A percentile compares a stretch with the other conserved stretches of the same genome.
Evolutionary conservation across 2,888 invertebrate genomes (phyloP).

Genomic region (Griposia aprilina): DNA sequence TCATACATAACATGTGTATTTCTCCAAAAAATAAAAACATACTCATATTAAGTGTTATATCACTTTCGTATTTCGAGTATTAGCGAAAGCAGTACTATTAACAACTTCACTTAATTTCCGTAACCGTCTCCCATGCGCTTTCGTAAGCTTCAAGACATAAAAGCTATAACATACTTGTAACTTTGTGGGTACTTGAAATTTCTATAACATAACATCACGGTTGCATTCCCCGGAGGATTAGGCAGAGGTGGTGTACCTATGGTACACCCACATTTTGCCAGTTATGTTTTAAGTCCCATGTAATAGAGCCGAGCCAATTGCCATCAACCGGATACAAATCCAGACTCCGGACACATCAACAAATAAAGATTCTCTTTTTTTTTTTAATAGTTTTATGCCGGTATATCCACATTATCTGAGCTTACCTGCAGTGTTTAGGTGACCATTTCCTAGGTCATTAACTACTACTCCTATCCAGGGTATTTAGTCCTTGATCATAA

Average conservation of each 20-base stretch:
- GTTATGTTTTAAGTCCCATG: neutral
- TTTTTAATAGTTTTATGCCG: too few relatives aligned
- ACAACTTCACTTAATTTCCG: constrained; percentile 36
- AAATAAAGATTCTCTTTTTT: too few relatives aligned
- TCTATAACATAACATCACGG: neutral
- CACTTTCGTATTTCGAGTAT: constrained; percentile 34
- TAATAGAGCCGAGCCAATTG: neutral
- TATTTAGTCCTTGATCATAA: neutral
- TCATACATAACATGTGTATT: constrained; percentile 13
- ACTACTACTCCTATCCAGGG: too few relatives aligned
- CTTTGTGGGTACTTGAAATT: neutral
- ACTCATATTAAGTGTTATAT: constrained; percentile 33
- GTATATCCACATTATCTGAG: neutral
- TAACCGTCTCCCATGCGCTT: constrained; percentile 18
- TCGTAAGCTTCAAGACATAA: constrained; percentile 20
- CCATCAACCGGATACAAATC: neutral
- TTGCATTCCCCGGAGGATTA: neutral
- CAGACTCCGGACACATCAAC: neutral
- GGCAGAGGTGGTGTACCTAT: neutral
- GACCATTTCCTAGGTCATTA: neutral
- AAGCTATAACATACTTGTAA: neutral
- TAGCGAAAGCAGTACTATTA: constrained; percentile 49
- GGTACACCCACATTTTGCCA: neutral
- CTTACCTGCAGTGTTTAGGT: neutral
- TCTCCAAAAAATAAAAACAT: constrained; percentile 24